Percentiles rank a stretch among this genome's conserved stretches.
Conservation (phyloP, 2,888 invertebrate species). For the Lasioglossum calceatum region DNA sequence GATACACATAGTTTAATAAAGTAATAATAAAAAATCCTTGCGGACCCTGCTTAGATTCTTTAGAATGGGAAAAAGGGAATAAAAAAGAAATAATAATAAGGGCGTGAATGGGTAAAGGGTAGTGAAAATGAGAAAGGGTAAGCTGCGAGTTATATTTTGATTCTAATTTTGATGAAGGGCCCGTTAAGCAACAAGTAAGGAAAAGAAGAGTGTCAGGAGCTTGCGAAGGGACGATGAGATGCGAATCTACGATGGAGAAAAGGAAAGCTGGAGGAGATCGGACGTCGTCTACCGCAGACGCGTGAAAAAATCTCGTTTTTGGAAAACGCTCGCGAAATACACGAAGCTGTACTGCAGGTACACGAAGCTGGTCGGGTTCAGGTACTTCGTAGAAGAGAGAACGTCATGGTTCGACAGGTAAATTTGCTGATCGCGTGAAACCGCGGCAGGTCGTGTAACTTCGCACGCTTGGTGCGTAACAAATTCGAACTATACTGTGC, state of each 20-base stretch:
- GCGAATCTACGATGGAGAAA: conserved; percentile 36
- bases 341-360: conserved; percentile 72
- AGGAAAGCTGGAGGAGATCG: conserved; percentile 27
- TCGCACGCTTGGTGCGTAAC: neutral
- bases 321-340: conserved; percentile 53
- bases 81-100: too few relatives aligned
- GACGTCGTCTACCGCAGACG: neutral
- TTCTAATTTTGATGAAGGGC: neutral
- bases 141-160: neutral
- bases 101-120: too few relatives aligned
- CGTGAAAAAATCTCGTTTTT: neutral
- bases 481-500: neutral
- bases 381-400: conserved; percentile 71
- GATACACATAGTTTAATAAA: neutral
- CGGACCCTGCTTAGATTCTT: neutral
- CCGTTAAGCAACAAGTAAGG: neutral
- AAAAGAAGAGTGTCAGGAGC: neutral
- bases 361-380: conserved; percentile 73
- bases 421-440: neutral
- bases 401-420: conserved; percentile 77
- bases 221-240: conserved; percentile 38
- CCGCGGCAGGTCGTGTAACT: neutral
- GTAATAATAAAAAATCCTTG: neutral
- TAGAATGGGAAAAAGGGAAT: too few relatives aligned
- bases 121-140: too few relatives aligned